These are phyloP conservation scores for Acromyrmex charruanus DNA, from an alignment of 1,140 invertebrate species.

Conservation along the genomic window DNA sequence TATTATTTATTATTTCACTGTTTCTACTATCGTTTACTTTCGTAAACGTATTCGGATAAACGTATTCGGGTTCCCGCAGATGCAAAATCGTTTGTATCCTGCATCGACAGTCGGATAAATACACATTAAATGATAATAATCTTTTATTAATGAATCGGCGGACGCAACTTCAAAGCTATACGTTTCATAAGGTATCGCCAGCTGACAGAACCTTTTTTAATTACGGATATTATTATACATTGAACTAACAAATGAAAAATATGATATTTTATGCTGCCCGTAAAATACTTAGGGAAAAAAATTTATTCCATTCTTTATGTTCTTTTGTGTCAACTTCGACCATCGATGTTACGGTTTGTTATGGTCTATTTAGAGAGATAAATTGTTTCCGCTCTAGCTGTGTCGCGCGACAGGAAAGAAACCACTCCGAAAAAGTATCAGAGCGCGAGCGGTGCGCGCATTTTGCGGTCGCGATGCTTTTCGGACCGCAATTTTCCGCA, in stretches of 20 bases:
- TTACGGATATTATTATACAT: not conserved
- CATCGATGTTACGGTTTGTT: constrained; percentile 11
- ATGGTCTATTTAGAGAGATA: constrained; percentile 56
- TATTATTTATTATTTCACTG: constrained; percentile 36
- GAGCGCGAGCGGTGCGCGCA: constrained; percentile 44
- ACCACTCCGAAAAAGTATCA: constrained; percentile 56
- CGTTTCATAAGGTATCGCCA: not conserved
- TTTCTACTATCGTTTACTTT: not conserved
- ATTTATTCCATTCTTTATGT: too few relatives aligned
- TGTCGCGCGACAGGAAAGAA: constrained; percentile 40
- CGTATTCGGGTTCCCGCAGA: not conserved
- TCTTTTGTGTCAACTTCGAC: constrained; percentile 12
- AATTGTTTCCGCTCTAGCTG: constrained; percentile 59
- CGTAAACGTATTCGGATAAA: not conserved
- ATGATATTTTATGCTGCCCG: too few relatives aligned
- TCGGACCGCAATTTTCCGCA: constrained; percentile 48
- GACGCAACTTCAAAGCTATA: constrained; percentile 8
- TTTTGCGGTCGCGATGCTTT: constrained; percentile 52
- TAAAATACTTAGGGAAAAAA: not conserved
- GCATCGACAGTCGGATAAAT: not conserved
- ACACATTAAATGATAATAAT: constrained; percentile 24
- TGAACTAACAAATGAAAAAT: not conserved
- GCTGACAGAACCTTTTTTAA: not conserved
- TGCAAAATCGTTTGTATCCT: not conserved
- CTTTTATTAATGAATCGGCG: constrained; percentile 2